Evolutionary conservation across 2,797 vertebrate genomes (phyloP).

Genomic region (Furcifer pardalis): DNA sequence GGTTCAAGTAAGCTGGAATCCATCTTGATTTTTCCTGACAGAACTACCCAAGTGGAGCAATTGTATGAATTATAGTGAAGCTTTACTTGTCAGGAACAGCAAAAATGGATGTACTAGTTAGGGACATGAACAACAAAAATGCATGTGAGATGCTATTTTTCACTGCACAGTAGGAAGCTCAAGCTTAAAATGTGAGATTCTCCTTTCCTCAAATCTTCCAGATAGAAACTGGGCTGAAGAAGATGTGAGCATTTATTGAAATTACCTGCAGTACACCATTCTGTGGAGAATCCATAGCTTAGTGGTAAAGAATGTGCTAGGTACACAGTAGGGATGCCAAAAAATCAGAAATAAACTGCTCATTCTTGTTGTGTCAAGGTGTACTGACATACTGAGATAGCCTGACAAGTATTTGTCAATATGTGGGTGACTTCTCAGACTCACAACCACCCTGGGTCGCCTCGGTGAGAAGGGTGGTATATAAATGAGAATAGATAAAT

Average conservation of each 20-base stretch:
- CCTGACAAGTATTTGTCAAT: too few relatives aligned
- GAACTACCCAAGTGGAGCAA: background rate
- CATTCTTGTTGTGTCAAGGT: too few relatives aligned
- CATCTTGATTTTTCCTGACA: background rate
- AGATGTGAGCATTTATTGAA: background rate
- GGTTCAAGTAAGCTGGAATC: background rate
- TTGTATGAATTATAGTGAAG: background rate
- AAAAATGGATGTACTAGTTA: background rate
- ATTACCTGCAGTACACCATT: background rate
- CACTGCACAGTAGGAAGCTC: background rate
- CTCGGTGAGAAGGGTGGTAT: too few relatives aligned
- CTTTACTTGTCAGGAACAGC: constrained; percentile 15
- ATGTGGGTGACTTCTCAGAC: too few relatives aligned
- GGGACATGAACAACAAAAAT: background rate
- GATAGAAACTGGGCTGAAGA: background rate
- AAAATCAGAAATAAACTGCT: too few relatives aligned
- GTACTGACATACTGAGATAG: too few relatives aligned
- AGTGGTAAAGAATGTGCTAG: background rate
- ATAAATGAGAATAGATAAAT: too few relatives aligned
- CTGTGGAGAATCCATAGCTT: background rate
- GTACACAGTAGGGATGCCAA: too few relatives aligned
- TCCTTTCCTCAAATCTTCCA: background rate
- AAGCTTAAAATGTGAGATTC: background rate
- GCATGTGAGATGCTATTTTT: background rate
- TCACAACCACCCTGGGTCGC: too few relatives aligned